These are phyloP conservation scores for Ornithorhynchus anatinus DNA, from an alignment of 2,113 vertebrate species.

Conservation along the genomic window DNA sequence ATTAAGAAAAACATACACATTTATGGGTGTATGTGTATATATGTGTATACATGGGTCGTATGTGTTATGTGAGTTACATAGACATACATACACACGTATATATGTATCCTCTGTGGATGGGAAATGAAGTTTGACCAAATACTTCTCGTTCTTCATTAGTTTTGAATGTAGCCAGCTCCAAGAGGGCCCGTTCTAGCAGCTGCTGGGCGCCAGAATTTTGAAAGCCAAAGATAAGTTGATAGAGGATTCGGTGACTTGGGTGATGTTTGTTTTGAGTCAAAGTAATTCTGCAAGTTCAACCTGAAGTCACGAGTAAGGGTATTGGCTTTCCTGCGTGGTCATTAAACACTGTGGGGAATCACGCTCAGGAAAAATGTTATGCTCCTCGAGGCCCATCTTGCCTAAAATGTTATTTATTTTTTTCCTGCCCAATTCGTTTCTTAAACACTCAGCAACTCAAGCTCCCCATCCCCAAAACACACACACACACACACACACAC, in stretches of 20 bases:
- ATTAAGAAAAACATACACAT: no score
- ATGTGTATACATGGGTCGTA: no score
- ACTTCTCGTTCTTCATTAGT: not conserved
- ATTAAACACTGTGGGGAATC: slow-evolving; percentile 4
- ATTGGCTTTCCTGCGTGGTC: slow-evolving; percentile 26
- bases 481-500: no score
- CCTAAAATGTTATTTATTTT: not conserved
- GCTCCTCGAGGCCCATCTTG: slow-evolving; percentile 32
- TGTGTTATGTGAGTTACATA: no score
- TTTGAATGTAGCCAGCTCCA: not conserved
- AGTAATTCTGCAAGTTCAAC: slow-evolving; percentile 38
- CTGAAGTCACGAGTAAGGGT: slow-evolving; percentile 25
- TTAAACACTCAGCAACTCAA: not conserved
- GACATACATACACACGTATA: no score
- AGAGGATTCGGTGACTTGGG: slow-evolving; percentile 6
- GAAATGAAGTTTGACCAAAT: no score
- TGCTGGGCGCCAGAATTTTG: not conserved
- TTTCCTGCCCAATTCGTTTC: slow-evolving; percentile 12
- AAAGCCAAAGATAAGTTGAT: slow-evolving; percentile 45
- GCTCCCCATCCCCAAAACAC: no score
- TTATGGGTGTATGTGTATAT: no score
- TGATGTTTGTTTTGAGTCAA: slow-evolving; percentile 48
- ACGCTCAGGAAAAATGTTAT: slow-evolving; percentile 26
- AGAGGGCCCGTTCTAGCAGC: slow-evolving; percentile 8
- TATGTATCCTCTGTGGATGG: not conserved